These are phyloP conservation scores for Pedionomus torquatus DNA, from an alignment of 2,113 vertebrate species.

Conservation along the genomic window DNA sequence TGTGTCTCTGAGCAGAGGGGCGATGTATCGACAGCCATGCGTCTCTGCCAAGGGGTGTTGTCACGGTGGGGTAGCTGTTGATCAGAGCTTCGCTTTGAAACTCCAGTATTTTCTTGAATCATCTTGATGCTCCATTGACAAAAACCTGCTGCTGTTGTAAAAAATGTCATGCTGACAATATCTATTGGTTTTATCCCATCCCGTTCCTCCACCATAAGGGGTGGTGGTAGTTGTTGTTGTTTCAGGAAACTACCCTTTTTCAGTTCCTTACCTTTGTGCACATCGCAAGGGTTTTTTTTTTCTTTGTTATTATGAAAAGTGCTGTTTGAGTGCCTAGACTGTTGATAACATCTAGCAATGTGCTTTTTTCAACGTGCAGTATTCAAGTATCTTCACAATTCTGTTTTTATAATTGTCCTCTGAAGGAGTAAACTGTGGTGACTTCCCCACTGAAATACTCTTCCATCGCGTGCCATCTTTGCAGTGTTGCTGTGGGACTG, in stretches of 20 bases:
- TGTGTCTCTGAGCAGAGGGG: neutral
- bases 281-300: neutral
- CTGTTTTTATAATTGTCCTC: neutral
- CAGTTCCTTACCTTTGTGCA: neutral
- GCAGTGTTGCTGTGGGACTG: neutral
- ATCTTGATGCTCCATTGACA: neutral
- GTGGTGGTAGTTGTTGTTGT: neutral
- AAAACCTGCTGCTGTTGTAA: neutral
- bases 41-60: neutral
- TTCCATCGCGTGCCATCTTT: neutral
- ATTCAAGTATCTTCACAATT: slow-evolving; percentile 19
- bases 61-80: neutral
- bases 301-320: neutral
- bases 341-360: slow-evolving; percentile 2
- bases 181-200: neutral
- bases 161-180: neutral
- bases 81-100: neutral
- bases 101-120: neutral
- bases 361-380: neutral
- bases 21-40: neutral
- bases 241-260: neutral
- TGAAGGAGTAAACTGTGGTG: neutral
- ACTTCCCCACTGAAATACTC: neutral
- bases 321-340: slow-evolving; percentile 4
- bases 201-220: neutral